Percentiles rank a stretch among this genome's conserved stretches.
Conservation (phyloP, 1,140 invertebrate genomes). For the Anthonomus grandis region DNA sequence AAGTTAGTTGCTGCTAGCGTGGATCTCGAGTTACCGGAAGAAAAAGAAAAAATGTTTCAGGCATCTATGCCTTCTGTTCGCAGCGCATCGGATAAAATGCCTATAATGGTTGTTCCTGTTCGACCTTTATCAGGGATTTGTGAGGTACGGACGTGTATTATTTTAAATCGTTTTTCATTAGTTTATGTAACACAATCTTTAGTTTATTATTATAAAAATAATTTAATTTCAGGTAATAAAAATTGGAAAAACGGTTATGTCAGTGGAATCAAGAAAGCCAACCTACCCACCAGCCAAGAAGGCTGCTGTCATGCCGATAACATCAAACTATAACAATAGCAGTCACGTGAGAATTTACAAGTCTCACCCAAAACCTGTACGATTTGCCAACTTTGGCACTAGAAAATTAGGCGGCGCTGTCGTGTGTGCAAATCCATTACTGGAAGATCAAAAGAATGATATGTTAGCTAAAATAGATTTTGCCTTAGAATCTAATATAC, state of each 20-base stretch:
- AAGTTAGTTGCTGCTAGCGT: too few species aligned
- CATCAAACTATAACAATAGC: conserved; percentile 17
- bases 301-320: conserved; percentile 18
- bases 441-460: conserved; percentile 36
- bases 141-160: not conserved
- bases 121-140: not conserved
- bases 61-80: too few species aligned
- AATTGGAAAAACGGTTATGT: conserved; percentile 33
- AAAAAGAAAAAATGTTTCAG: too few species aligned
- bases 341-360: conserved; percentile 39
- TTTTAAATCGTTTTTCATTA: not conserved
- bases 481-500: conserved; percentile 31
- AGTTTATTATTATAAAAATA: too few species aligned
- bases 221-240: conserved; percentile 33
- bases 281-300: conserved; percentile 26
- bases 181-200: not conserved
- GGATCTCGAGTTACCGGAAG: too few species aligned
- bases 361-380: conserved; percentile 35
- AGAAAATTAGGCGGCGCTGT: conserved; percentile 36
- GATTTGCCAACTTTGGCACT: conserved; percentile 32
- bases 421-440: conserved; percentile 30
- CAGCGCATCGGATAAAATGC: too few species aligned
- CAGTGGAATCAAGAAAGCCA: conserved; percentile 31
- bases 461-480: conserved; percentile 31
- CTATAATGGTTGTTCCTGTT: not conserved